phyloP scores from a whole-genome alignment of 2,888 invertebrate species.

The Zootermopsis nevadensis region DNA sequence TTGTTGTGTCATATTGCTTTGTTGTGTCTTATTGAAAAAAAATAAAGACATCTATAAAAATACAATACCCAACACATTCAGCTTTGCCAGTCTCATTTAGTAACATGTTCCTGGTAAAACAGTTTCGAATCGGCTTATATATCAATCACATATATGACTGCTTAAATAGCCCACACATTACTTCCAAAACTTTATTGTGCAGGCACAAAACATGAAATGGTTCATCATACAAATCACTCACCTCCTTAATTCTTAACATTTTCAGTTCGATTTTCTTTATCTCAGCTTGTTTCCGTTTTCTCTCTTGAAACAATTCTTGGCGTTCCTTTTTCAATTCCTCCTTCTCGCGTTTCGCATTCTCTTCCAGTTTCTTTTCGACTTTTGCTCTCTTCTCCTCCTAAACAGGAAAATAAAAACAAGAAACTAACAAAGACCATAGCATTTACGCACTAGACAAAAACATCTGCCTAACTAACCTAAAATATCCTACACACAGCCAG shows the following conservation, averaged over 20 bases:
- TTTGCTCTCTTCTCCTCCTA: slow-evolving; percentile 86
- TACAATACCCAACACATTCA: no score
- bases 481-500: no score
- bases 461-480: background rate
- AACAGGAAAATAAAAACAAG: slow-evolving; percentile 53
- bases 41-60: no score
- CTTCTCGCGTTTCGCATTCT: slow-evolving; percentile 87
- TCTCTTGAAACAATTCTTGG: slow-evolving; percentile 84
- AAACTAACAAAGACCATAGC: background rate
- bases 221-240: slow-evolving; percentile 59
- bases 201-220: background rate
- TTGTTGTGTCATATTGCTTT: no score
- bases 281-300: slow-evolving; percentile 88
- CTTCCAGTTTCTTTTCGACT: slow-evolving; percentile 94
- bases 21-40: no score
- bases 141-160: no score
- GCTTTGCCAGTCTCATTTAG: no score
- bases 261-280: slow-evolving; percentile 91
- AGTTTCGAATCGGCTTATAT: no score
- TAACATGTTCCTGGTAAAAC: no score
- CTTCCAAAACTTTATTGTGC: no score
- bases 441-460: background rate
- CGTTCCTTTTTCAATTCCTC: slow-evolving; percentile 86
- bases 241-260: slow-evolving; percentile 88
- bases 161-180: no score